Percentiles rank a stretch among this genome's conserved stretches.
phyloP scores from a whole-genome alignment of 2,888 invertebrate species.

The Amphimallon solstitiale region DNA sequence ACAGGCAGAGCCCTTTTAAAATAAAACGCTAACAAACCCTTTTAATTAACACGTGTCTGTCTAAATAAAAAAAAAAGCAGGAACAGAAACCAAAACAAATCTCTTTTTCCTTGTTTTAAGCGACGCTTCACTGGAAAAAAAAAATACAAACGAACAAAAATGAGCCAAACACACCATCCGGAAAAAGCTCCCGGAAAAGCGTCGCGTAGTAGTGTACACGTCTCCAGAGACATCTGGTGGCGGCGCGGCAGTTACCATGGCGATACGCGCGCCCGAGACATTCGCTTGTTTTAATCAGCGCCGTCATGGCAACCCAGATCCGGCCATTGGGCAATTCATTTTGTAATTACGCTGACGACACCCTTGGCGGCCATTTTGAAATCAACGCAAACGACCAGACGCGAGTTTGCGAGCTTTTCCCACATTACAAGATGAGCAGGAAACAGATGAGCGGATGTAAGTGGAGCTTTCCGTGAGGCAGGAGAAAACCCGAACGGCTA shows the following conservation, averaged over 20 bases:
- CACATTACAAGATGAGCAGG: constrained; percentile 14
- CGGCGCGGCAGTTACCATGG: constrained; percentile 60
- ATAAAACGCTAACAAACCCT: constrained; percentile 23
- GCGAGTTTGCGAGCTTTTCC: constrained; percentile 36
- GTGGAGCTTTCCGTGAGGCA: constrained; percentile 50
- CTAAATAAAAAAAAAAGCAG: constrained; percentile 11
- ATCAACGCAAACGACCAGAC: constrained; percentile 60
- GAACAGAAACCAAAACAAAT: background rate
- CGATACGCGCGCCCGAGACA: constrained; percentile 60
- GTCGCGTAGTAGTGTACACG: constrained; percentile 33
- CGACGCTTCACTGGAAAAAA: background rate
- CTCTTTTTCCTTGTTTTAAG: background rate
- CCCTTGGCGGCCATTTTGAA: constrained; percentile 66
- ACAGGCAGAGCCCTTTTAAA: background rate
- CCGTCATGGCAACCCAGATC: constrained; percentile 66
- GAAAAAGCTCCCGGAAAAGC: constrained; percentile 6
- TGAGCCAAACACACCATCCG: background rate
- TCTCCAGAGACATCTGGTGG: constrained; percentile 59
- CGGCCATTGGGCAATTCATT: constrained; percentile 66
- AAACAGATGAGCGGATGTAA: constrained; percentile 46
- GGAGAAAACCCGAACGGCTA: constrained; percentile 62
- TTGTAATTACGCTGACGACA: constrained; percentile 67
- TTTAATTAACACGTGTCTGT: constrained; percentile 17
- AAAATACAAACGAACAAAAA: no score
- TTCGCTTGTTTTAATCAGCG: constrained; percentile 66